Percentiles rank a stretch among this genome's conserved stretches.
These are phyloP conservation scores for Sycophaga agraensis DNA, from an alignment of 1,140 invertebrate species.

Conservation along the genomic window DNA sequence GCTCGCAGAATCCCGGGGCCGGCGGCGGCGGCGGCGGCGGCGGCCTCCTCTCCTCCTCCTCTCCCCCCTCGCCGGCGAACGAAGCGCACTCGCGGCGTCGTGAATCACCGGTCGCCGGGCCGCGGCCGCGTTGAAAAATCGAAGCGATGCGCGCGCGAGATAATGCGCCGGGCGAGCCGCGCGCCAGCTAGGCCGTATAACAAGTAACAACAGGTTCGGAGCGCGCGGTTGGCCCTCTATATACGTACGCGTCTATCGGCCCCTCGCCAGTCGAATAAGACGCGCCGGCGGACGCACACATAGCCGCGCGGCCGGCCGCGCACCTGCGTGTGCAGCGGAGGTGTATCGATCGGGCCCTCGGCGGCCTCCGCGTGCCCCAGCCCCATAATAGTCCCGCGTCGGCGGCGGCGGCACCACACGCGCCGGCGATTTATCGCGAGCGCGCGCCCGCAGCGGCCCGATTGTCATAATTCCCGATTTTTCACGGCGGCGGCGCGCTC, in stretches of 20 bases:
- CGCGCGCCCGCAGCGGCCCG: not conserved
- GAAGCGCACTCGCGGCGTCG: not conserved
- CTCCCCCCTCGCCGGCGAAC: no score
- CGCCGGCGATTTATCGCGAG: not conserved
- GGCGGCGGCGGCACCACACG: not conserved
- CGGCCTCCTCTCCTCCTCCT: no score
- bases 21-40: no score
- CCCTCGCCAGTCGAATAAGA: not conserved
- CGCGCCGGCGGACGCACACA: no score
- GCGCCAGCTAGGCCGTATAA: not conserved
- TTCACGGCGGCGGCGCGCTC: no score
- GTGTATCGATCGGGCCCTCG: no score
- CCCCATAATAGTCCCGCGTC: no score
- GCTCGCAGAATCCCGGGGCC: no score
- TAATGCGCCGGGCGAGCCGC: not conserved
- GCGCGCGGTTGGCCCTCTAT: not conserved
- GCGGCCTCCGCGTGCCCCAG: no score
- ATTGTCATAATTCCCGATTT: no score
- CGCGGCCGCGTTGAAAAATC: slow-evolving; percentile 12
- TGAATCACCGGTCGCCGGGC: not conserved
- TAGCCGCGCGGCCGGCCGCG: no score
- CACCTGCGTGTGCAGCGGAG: not conserved
- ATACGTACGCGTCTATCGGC: not conserved
- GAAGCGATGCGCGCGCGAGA: slow-evolving; percentile 16
- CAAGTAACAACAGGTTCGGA: slow-evolving; percentile 3